A percentile compares a stretch with the other conserved stretches of the same genome.
phyloP scores from a whole-genome alignment of 2,113 vertebrate genomes.

The Hippolais icterina region DNA sequence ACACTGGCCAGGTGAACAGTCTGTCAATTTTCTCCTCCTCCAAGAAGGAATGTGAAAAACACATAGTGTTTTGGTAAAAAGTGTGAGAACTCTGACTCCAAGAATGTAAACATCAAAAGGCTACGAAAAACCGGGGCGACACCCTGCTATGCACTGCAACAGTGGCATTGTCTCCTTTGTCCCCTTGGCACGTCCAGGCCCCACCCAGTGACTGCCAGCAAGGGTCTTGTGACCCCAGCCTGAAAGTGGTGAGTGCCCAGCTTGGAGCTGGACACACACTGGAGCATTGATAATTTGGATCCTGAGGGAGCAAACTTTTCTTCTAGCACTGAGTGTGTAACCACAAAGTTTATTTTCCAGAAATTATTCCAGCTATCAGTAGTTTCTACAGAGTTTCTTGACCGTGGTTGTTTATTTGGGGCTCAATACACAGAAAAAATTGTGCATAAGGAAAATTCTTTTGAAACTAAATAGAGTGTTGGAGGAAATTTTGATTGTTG shows the following conservation, averaged over 20 bases:
- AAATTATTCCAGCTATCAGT: not conserved
- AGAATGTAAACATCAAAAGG: no score
- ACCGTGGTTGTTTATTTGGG: not conserved
- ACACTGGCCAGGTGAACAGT: no score
- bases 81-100: no score
- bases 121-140: no score
- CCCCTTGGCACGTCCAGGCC: not conserved
- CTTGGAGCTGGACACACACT: not conserved
- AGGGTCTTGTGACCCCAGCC: not conserved
- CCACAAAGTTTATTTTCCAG: not conserved
- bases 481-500: not conserved
- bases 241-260: not conserved
- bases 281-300: not conserved
- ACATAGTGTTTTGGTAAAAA: no score
- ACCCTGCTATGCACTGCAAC: not conserved
- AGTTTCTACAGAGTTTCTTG: not conserved
- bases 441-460: not conserved
- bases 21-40: no score
- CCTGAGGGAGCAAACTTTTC: not conserved
- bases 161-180: accelerated
- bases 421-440: not conserved
- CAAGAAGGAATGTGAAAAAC: no score
- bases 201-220: accelerated
- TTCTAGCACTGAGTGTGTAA: not conserved
- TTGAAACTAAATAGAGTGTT: not conserved